Evolutionary conservation across 2,113 vertebrate genomes (phyloP), one percentile per base, ranked within the genome.

Genomic region (Cinclus cinclus): DNA sequence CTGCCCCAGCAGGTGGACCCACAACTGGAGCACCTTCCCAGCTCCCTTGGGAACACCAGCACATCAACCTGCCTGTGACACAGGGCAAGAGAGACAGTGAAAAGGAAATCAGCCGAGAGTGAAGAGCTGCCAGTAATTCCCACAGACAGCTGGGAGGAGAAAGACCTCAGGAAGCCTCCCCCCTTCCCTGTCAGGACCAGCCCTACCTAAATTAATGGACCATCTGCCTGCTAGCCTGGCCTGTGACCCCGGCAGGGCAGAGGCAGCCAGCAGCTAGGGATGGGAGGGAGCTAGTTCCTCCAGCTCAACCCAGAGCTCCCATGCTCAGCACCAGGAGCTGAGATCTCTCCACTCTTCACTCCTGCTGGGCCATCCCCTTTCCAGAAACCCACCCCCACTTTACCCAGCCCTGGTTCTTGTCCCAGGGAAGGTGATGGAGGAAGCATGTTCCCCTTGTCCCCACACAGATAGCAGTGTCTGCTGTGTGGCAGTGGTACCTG

Each of bases 71-170:
- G 52, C 46, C 74, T 55, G 65, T 0, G 0, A 17, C 6, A 33
- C 46, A 59, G 69, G 30, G 33, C 50, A 30, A 47, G 39, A 39
- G 18, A 59, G 35, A 13, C 74, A 64, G 58, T 15, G 74, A 84
- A 78, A 87, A 89, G 71, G 68, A 49, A 85, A 83, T 69, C 63
- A 76, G 2, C 52, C 2, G 4, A 9, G 7, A 55, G 82, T 1
- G 2, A 55, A 0, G 6, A 52, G 81, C 82, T 87, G 47, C 50
- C 59, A 12, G 52, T 87, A 91, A 94, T 74, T 91, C 87, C 81
- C 73, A 60, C 53, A 52, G 89, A 83, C 80, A 95, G 87, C 80
- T 91, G 77, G 47, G 73, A 81, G 78, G 64, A 67, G 73, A 86
- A 83, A 15, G 80, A 92, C 31, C 73, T 80, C 64, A 59, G 69